Evolutionary conservation across 2,797 vertebrate species (phyloP).

Genomic region (Cirrhinus mrigala): DNA sequence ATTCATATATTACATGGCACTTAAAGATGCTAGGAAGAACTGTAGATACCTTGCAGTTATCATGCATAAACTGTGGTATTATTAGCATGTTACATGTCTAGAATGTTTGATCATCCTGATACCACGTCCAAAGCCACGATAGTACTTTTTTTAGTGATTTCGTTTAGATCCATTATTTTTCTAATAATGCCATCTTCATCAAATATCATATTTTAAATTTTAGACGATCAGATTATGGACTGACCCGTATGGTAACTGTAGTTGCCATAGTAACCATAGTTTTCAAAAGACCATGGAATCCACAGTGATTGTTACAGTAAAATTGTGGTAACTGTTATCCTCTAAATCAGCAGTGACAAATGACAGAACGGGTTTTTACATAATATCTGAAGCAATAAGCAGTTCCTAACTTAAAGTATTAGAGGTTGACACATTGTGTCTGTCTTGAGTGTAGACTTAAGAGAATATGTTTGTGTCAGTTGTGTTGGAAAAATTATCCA

Average conservation of each 20-base stretch:
- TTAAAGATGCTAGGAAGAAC: not conserved
- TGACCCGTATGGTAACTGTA: not conserved
- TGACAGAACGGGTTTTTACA: not conserved
- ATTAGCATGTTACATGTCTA: not conserved
- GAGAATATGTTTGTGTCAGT: not conserved
- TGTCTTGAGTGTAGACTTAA: not conserved
- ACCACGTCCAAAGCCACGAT: not conserved
- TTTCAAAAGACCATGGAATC: not conserved
- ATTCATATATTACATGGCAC: not conserved
- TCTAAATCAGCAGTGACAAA: not conserved
- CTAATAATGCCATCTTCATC: not conserved
- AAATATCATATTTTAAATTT: not conserved
- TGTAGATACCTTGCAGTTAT: not conserved
- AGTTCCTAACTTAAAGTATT: not conserved
- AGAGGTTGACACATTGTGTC: not conserved
- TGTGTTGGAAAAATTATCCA: not conserved
- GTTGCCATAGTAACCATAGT: not conserved
- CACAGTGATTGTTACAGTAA: not conserved
- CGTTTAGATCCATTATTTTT: not conserved
- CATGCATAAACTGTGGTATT: not conserved
- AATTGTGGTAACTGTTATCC: not conserved
- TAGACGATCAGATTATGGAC: not conserved
- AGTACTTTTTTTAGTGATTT: not conserved
- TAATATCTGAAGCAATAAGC: not conserved
- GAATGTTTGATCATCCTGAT: not conserved